A percentile compares a stretch with the other conserved stretches of the same genome.
Evolutionary conservation across 30 jellyfish, hydroid and myxozoan species (phyloP).

Genomic region (Chrysaora quinquecirrha): DNA sequence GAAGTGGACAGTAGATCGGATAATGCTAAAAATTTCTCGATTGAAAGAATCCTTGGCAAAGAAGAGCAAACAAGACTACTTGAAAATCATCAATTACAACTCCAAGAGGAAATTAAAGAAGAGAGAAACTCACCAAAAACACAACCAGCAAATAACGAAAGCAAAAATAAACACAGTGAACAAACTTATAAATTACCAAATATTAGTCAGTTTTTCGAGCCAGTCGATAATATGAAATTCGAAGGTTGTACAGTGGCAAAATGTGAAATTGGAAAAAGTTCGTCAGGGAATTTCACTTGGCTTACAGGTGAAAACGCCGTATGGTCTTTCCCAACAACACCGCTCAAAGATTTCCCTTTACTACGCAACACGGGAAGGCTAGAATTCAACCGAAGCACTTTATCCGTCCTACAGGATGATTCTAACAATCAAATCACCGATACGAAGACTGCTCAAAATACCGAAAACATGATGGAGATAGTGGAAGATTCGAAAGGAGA

Average conservation of each 20-base stretch:
- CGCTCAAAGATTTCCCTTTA: slow-evolving; percentile 67
- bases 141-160: neutral
- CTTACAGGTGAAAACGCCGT: slow-evolving; percentile 53
- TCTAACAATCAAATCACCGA: neutral
- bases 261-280: slow-evolving; percentile 55
- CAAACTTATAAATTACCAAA: slow-evolving; percentile 61
- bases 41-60: slow-evolving; percentile 59
- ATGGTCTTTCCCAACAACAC: slow-evolving; percentile 45
- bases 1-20: slow-evolving; percentile 69
- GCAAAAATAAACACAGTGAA: slow-evolving; percentile 13
- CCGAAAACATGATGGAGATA: slow-evolving; percentile 10
- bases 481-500: slow-evolving; percentile 33
- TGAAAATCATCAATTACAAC: neutral
- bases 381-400: slow-evolving; percentile 64
- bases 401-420: slow-evolving; percentile 23
- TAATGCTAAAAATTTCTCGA: slow-evolving; percentile 65
- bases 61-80: slow-evolving; percentile 42
- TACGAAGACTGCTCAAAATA: neutral
- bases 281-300: slow-evolving; percentile 63
- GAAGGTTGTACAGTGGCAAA: slow-evolving; percentile 62
- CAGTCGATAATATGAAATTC: slow-evolving; percentile 76
- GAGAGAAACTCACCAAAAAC: slow-evolving; percentile 47
- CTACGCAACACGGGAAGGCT: slow-evolving; percentile 79
- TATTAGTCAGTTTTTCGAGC: slow-evolving; percentile 85
- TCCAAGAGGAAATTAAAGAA: slow-evolving; percentile 38